phyloP scores from a whole-genome alignment of 2,113 vertebrate genomes.

The Gnathonemus echidnorhynchus region DNA sequence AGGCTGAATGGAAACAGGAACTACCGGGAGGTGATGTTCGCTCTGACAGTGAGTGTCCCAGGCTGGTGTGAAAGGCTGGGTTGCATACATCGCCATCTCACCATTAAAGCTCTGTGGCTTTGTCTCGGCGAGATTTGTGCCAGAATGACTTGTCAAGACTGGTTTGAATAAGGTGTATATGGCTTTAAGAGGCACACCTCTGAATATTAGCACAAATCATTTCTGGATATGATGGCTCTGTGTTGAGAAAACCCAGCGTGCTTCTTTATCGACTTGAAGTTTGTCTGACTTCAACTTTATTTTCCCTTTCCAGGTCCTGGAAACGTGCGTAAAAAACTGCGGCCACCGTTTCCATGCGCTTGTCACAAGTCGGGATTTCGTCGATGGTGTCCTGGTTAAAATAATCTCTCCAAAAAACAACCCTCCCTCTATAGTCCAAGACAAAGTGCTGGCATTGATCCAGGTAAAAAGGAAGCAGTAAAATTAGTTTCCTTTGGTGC shows the following conservation, averaged over 20 bases:
- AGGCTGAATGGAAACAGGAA: slow-evolving; percentile 91
- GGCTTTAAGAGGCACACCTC: not conserved
- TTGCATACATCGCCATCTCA: not conserved
- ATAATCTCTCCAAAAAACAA: slow-evolving; percentile 96
- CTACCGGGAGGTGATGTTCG: slow-evolving; percentile 94
- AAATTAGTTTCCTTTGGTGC: not conserved
- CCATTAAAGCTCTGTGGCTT: not conserved
- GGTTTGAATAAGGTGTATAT: not conserved
- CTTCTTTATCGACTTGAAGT: not conserved
- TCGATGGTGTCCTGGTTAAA: slow-evolving; percentile 91
- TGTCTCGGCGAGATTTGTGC: not conserved
- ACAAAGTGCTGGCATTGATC: slow-evolving; percentile 93
- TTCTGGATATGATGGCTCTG: not conserved
- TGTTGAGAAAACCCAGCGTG: not conserved
- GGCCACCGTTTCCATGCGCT: slow-evolving; percentile 93
- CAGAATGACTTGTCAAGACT: not conserved
- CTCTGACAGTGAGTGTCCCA: slow-evolving; percentile 76
- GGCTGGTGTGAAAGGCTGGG: not conserved
- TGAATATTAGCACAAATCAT: not conserved
- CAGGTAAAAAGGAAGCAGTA: slow-evolving; percentile 64
- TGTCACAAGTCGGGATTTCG: slow-evolving; percentile 89
- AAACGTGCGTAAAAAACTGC: slow-evolving; percentile 98
- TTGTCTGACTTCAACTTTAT: not conserved
- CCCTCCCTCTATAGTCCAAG: slow-evolving; percentile 92
- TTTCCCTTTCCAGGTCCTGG: slow-evolving; percentile 71